Conservation (phyloP, 2,888 invertebrate species). For the Argyra leucocephala region DNA sequence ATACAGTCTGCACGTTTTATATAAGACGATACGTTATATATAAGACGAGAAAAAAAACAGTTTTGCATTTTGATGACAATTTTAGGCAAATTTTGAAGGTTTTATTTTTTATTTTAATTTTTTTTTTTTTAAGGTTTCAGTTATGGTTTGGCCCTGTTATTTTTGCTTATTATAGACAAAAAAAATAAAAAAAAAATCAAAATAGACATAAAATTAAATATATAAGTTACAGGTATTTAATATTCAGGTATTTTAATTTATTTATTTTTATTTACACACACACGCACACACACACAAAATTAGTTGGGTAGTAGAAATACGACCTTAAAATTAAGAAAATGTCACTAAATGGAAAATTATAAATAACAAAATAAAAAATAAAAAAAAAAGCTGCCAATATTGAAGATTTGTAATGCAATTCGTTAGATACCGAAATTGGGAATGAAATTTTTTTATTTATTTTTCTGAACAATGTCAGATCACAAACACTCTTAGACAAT, state of each 20-base stretch:
- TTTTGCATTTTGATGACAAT: slow-evolving; percentile 6
- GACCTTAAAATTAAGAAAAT: neutral
- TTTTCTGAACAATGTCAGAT: too few species aligned
- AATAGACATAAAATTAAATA: neutral
- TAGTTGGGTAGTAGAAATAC: neutral
- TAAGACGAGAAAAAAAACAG: neutral
- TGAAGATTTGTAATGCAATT: neutral
- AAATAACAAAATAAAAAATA: neutral
- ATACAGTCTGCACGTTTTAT: neutral
- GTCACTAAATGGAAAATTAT: neutral
- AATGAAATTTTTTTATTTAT: too few species aligned
- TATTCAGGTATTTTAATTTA: neutral
- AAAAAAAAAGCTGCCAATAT: neutral
- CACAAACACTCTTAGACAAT: too few species aligned
- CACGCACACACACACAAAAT: too few species aligned
- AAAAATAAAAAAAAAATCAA: neutral
- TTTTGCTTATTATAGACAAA: neutral
- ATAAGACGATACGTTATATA: too few species aligned
- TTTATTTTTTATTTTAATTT: too few species aligned
- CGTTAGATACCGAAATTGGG: too few species aligned
- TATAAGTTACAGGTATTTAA: neutral
- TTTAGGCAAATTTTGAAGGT: slow-evolving; percentile 4
- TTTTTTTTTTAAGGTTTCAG: neutral
- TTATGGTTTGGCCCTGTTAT: neutral
- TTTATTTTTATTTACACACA: neutral